Evolutionary conservation across 2,113 vertebrate species (phyloP), one percentile per base, ranked within the genome.

Genomic region (Coreoperca whiteheadi): DNA sequence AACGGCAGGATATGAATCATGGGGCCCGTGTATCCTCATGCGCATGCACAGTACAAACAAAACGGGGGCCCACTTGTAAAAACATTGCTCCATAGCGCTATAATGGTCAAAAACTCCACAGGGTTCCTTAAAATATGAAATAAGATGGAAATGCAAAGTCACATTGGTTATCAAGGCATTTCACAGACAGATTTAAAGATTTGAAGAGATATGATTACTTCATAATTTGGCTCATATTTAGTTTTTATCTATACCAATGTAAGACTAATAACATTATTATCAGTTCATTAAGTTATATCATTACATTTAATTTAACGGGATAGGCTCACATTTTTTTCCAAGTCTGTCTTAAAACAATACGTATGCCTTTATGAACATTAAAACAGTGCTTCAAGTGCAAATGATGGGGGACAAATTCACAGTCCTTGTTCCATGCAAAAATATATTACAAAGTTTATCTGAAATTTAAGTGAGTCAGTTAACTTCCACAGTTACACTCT

Each of bases 91-190:
- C 4, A 53, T 8, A 16, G 4, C 1, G 0, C 57, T 5, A 56
- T 23, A 48, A 7, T 53, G 2, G 25, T 65, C 14, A 51, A 65
- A 71, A 84, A 71, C 76, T 85, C 82, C 74, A 87, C 79, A 87
- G 32, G 56, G 50, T 57, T 84, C 79, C 81, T 87, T 89, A 75
- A 60, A 68, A 63, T 64, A 50, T 81, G 34, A 85, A 63, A 83
- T 63, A 79, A 54, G 37, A 90, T 87, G 64, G 46, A 85, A 80
- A 67, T 74, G 60, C 30, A 59, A 78, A 64, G 81, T 78, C 59
- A 83, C 81, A 90, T 88, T 88, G 85, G 87, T 89, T 87, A 79
- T 76, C 88, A 86, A 72, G 71, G 77, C 20, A 23, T 57, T 14
- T n/a, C n/a, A 73, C 39, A 41, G 8, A 41, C 12, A 65, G 23